Conservation (phyloP, 2,888 invertebrate species). For the Diarsia brunnea region DNA sequence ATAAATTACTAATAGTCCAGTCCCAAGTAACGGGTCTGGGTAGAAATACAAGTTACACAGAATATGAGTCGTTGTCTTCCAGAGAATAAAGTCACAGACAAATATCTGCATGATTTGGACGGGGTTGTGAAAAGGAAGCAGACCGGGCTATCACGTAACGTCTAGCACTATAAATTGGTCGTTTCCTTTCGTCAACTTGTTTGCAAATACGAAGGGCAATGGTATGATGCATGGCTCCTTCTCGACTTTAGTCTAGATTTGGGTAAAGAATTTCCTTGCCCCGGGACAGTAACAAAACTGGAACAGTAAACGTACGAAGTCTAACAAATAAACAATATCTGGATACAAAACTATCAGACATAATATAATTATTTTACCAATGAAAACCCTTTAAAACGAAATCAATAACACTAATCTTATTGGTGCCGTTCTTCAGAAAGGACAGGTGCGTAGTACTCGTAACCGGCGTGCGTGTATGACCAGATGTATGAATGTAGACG, state of each 20-base stretch:
- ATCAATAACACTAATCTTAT: no score
- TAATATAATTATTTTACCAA: no score
- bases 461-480: no score
- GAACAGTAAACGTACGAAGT: no score
- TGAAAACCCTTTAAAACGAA: not conserved
- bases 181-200: constrained; percentile 33
- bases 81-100: not conserved
- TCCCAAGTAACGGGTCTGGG: no score
- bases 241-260: not conserved
- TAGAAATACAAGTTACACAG: no score
- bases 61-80: not conserved
- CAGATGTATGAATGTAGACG: no score
- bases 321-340: no score
- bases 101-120: not conserved
- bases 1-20: no score
- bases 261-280: not conserved
- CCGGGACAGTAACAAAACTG: not conserved
- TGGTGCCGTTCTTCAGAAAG: no score
- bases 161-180: constrained; percentile 29
- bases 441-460: no score
- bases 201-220: not conserved
- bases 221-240: not conserved
- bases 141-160: not conserved
- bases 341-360: no score
- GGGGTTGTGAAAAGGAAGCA: not conserved